Base-by-base conservation (phyloP, 2,113 vertebrate genomes). In the Ovibos moschatus region DNA sequence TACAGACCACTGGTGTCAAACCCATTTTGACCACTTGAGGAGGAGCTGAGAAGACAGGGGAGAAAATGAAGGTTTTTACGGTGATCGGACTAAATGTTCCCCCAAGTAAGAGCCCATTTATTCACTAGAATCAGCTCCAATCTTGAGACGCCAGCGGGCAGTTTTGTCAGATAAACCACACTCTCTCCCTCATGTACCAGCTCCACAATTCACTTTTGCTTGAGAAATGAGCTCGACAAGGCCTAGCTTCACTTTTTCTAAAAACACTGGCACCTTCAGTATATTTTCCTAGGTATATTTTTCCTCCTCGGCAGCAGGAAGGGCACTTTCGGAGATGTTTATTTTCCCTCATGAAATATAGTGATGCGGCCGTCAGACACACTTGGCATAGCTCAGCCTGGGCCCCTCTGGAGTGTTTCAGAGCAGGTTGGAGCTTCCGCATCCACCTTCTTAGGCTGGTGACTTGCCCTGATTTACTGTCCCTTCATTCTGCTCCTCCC, bases 321-420 rank as follows among this genome's bases (percentile, higher is more conserved):
- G 57, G 90, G 40, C 27, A 33, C 33, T 89, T 78, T 71, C 21
- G 1, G 47, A 81, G 89, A 51, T 51, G 67, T 93, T 87, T 93
- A 9, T 85, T 87, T 82, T 62, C 51, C 64, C 64, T 45, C 2
- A 21, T 47, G 78, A 92, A 78, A 87, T n/a, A 57, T 2, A 62
- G 78, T 0, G 0, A 36, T 0, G 45, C 10, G 7, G 17, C 33
- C 4, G 0, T 55, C 43, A 30, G 33, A 17, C 0, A 1, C 40
- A 11, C 50, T 30, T 7, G 2, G 85, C 28, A 8, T 21, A 0
- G 0, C 62, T 17, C 62, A 90, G 53, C 50, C 33, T 19, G 25
- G 27, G 62, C 62, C 36, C 0, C 25, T 82, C 58, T 1, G 27
- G 23, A 53, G 28, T 10, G 1, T 12, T 89, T 57, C 30, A 4